Conservation (phyloP, 2,797 vertebrate species). For the Tinamus major region DNA sequence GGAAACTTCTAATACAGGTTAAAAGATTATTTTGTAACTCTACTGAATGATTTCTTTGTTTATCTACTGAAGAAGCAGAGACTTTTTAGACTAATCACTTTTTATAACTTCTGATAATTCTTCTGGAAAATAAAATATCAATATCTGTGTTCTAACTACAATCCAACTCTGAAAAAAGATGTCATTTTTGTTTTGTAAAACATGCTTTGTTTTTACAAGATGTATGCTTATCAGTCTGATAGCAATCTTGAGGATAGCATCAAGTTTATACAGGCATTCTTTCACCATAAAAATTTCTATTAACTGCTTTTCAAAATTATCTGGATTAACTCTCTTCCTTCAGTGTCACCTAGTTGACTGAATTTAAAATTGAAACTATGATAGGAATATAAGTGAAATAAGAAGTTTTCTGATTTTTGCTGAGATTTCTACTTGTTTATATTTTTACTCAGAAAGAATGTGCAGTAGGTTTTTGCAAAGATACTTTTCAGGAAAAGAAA, state of each 20-base stretch:
- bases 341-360: not conserved
- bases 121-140: constrained; percentile 25
- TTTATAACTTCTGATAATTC: not conserved
- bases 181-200: not conserved
- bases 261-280: not conserved
- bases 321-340: not conserved
- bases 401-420: not conserved
- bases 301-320: not conserved
- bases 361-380: not conserved
- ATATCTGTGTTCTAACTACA: not conserved
- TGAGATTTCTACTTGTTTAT: not conserved
- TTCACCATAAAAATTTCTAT: constrained; percentile 19
- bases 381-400: constrained; percentile 14
- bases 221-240: not conserved
- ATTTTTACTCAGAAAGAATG: not conserved
- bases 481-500: not conserved
- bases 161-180: not conserved
- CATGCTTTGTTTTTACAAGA: not conserved
- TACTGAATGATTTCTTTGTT: not conserved
- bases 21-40: not conserved
- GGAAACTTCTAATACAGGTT: not conserved
- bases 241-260: constrained; percentile 5
- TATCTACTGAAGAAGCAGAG: not conserved
- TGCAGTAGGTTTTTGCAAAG: not conserved
- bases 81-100: not conserved